Evolutionary conservation across 2,888 invertebrate species (phyloP).

Genomic region (Nysson spinosus): DNA sequence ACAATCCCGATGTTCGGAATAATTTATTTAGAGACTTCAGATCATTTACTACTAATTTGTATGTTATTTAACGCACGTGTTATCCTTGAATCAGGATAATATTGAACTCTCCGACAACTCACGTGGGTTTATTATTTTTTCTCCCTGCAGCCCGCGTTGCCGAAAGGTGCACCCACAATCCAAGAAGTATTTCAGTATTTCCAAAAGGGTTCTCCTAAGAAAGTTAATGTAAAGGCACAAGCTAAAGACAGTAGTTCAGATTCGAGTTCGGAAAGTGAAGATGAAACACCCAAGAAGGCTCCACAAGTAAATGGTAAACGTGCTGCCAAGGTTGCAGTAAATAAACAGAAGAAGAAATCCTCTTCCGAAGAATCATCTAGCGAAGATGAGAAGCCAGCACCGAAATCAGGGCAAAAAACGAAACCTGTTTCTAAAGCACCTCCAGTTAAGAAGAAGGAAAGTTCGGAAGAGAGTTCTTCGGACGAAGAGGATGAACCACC

Average conservation of each 20-base stretch:
- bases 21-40: neutral
- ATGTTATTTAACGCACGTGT: no score
- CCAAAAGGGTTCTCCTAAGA: slow-evolving; percentile 78
- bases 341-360: slow-evolving; percentile 52
- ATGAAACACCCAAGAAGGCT: slow-evolving; percentile 60
- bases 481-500: slow-evolving; percentile 62
- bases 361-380: slow-evolving; percentile 66
- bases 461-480: slow-evolving; percentile 69
- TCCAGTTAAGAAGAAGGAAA: slow-evolving; percentile 66
- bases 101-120: neutral
- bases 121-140: slow-evolving; percentile 12
- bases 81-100: no score
- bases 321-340: slow-evolving; percentile 31
- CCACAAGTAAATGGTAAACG: slow-evolving; percentile 64
- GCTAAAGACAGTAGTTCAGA: slow-evolving; percentile 69
- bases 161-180: slow-evolving; percentile 84
- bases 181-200: slow-evolving; percentile 81
- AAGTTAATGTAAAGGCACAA: slow-evolving; percentile 74
- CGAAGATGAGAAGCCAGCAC: slow-evolving; percentile 62
- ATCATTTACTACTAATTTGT: no score
- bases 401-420: slow-evolving; percentile 52
- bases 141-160: slow-evolving; percentile 80
- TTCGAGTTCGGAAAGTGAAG: slow-evolving; percentile 74
- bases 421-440: slow-evolving; percentile 49
- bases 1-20: no score